Conservation (phyloP, 2,113 vertebrate genomes). For the Prietella phreatophila region DNA sequence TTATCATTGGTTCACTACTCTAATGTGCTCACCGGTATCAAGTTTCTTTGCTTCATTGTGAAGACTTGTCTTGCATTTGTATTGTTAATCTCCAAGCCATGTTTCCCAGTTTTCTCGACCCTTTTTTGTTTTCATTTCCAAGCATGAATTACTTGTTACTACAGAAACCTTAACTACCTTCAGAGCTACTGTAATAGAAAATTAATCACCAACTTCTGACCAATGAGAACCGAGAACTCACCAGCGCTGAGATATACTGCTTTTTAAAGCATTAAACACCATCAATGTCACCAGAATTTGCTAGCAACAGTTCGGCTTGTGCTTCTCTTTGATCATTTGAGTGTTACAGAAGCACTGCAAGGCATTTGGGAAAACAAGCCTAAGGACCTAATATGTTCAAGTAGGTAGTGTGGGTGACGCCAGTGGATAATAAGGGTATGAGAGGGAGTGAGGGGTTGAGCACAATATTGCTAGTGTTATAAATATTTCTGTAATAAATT, state of each 20-base stretch:
- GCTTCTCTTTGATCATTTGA: slow-evolving; percentile 33
- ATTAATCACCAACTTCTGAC: not conserved
- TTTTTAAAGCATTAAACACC: not conserved
- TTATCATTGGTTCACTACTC: not conserved
- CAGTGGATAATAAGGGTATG: not conserved
- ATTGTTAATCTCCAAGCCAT: too few species aligned
- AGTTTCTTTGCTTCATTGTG: not conserved
- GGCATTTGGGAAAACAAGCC: not conserved
- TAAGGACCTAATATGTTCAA: not conserved
- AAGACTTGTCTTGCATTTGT: not conserved
- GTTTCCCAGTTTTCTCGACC: not conserved
- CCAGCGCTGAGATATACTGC: not conserved
- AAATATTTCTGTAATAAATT: not conserved
- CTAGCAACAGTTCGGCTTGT: not conserved
- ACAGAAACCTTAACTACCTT: not conserved
- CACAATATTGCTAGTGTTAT: not conserved
- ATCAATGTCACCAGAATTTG: not conserved
- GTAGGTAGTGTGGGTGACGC: not conserved
- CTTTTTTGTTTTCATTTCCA: not conserved
- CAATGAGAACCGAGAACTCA: not conserved
- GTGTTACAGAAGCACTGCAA: slow-evolving; percentile 41
- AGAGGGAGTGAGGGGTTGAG: not conserved
- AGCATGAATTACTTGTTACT: not conserved
- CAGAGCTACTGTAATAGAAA: not conserved
- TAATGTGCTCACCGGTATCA: not conserved